Percentiles rank a stretch among this genome's conserved stretches.
These are phyloP conservation scores for Eidolon dupreanum DNA, from an alignment of 2,797 vertebrate species.

Conservation along the genomic window DNA sequence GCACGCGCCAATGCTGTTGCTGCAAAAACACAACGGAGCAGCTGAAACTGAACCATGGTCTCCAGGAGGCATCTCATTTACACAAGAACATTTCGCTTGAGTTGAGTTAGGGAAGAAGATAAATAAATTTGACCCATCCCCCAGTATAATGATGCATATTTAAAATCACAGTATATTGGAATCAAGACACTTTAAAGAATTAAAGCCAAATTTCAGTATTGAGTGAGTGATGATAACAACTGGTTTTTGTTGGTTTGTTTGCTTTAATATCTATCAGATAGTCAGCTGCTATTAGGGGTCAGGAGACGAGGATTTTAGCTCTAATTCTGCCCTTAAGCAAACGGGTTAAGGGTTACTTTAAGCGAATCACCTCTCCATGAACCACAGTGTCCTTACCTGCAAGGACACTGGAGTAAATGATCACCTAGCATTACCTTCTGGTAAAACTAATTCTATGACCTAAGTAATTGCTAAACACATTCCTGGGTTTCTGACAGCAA, in stretches of 20 bases:
- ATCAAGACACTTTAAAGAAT: neutral
- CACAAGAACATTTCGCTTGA: neutral
- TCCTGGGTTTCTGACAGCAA: neutral
- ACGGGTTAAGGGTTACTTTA: neutral
- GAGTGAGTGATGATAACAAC: neutral
- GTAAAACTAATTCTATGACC: neutral
- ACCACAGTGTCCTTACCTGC: neutral
- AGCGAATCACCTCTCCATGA: neutral
- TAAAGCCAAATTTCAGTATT: neutral
- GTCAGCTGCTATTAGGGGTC: neutral
- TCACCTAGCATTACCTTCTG: neutral
- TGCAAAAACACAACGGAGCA: neutral
- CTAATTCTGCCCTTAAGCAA: neutral
- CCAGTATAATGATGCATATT: neutral
- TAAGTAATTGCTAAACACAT: neutral
- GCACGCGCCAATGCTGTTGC: accelerated
- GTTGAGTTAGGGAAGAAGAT: neutral
- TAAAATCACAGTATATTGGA: conserved; percentile 14
- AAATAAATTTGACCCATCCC: neutral
- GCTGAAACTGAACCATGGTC: neutral
- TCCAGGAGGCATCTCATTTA: neutral
- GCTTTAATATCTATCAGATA: neutral
- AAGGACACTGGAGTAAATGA: neutral
- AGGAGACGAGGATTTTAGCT: neutral
- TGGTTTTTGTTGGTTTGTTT: neutral